phyloP scores from a whole-genome alignment of 2,888 invertebrate species.

The Tetragnatha montana region DNA sequence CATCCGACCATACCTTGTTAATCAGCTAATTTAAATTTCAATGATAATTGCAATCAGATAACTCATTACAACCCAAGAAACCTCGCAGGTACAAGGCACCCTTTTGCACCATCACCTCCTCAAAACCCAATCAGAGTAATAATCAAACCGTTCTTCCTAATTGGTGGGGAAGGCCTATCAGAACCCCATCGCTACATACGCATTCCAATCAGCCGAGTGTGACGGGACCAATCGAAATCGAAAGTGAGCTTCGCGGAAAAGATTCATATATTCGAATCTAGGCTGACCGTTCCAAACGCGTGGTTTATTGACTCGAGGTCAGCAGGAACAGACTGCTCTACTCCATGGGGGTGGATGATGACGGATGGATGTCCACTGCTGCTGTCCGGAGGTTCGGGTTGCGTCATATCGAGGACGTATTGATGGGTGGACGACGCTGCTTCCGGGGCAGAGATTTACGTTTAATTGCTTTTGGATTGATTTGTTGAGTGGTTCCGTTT shows the following conservation, averaged over 20 bases:
- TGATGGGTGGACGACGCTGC: neutral
- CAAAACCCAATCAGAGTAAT: no score
- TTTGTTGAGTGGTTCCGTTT: neutral
- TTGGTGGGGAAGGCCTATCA: neutral
- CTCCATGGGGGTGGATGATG: neutral
- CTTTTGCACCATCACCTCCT: no score
- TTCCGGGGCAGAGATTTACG: neutral
- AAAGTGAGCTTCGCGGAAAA: constrained; percentile 16
- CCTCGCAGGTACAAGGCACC: no score
- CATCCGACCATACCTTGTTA: no score
- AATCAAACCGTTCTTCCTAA: neutral
- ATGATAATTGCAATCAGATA: no score
- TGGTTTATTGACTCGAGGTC: constrained; percentile 30
- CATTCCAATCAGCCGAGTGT: neutral
- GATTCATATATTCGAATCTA: neutral
- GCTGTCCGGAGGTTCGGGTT: neutral
- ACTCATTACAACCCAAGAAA: no score
- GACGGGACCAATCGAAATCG: constrained; percentile 6
- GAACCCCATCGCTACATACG: neutral
- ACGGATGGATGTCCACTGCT: constrained; percentile 25
- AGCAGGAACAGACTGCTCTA: neutral
- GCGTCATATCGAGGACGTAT: constrained; percentile 2
- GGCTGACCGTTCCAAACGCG: constrained; percentile 12
- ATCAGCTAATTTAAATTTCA: no score
- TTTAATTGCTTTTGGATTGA: neutral